A percentile compares a stretch with the other conserved stretches of the same genome.
Conservation (phyloP, 2,797 vertebrate species). For the Phaenicophaeus curvirostris region DNA sequence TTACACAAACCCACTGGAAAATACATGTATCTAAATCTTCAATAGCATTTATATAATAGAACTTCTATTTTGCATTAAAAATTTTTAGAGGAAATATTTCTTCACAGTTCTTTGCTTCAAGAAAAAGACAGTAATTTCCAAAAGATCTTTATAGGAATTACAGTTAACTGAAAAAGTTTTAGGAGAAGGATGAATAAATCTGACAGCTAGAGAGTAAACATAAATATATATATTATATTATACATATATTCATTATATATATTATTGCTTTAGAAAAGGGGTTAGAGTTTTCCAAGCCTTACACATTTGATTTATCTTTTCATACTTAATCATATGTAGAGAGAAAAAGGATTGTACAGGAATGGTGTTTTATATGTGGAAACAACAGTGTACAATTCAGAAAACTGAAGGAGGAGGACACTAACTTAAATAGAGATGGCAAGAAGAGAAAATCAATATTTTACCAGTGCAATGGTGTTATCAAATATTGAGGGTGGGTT, state of each 20-base stretch:
- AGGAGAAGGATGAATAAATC: conserved; percentile 46
- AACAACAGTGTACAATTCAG: background rate
- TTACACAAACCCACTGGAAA: background rate
- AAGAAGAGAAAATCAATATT: background rate
- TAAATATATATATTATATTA: background rate
- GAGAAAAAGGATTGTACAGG: background rate
- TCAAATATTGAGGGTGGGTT: background rate
- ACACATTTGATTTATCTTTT: background rate
- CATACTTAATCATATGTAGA: background rate
- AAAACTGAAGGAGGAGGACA: background rate
- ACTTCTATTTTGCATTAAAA: background rate
- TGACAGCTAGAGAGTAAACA: conserved; percentile 22
- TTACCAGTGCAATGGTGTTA: background rate
- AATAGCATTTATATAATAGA: background rate
- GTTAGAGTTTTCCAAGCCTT: background rate
- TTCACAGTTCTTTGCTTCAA: conserved; percentile 43
- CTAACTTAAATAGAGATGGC: background rate
- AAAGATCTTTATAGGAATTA: conserved; percentile 52
- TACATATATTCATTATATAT: background rate
- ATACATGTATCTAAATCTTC: background rate
- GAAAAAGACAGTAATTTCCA: conserved; percentile 38
- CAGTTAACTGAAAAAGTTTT: conserved; percentile 41
- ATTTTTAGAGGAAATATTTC: background rate
- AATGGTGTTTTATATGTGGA: background rate
- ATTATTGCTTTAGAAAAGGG: conserved; percentile 38